phyloP scores from a whole-genome alignment of 1,140 invertebrate species.

The Coelopa frigida region DNA sequence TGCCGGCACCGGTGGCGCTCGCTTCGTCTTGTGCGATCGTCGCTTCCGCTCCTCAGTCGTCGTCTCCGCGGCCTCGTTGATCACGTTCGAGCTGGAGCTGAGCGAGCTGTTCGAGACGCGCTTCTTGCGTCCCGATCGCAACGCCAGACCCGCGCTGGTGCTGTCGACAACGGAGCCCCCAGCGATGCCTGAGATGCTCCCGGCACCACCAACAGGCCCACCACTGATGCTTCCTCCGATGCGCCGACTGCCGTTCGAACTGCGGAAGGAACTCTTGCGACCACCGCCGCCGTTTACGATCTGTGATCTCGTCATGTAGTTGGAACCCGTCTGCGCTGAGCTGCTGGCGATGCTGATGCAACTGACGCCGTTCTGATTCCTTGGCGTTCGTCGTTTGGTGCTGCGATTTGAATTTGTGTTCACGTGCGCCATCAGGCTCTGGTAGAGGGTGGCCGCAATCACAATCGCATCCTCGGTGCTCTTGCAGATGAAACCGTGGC shows the following conservation, averaged over 20 bases:
- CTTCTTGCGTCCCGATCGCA: slow-evolving; percentile 53
- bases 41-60: slow-evolving; percentile 41
- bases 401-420: slow-evolving; percentile 37
- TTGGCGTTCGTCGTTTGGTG: slow-evolving; percentile 48
- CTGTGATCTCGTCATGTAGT: slow-evolving; percentile 40
- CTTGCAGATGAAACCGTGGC: slow-evolving; percentile 84
- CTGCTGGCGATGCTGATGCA: slow-evolving; percentile 60
- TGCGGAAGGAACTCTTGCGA: slow-evolving; percentile 35
- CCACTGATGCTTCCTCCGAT: background rate
- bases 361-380: slow-evolving; percentile 61
- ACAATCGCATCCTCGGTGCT: slow-evolving; percentile 82
- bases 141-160: slow-evolving; percentile 32
- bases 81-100: slow-evolving; percentile 52
- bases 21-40: slow-evolving; percentile 38
- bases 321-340: slow-evolving; percentile 42
- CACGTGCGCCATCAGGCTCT: slow-evolving; percentile 75
- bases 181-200: too few species aligned
- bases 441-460: slow-evolving; percentile 81
- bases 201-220: background rate
- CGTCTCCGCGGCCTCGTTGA: slow-evolving; percentile 37
- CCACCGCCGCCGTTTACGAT: slow-evolving; percentile 18
- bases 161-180: background rate
- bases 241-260: slow-evolving; percentile 26
- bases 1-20: slow-evolving; percentile 38
- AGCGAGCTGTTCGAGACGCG: slow-evolving; percentile 52